A percentile compares a stretch with the other conserved stretches of the same genome.
Evolutionary conservation across 2,797 vertebrate species (phyloP).

Genomic region (Rhinoraja longicauda): DNA sequence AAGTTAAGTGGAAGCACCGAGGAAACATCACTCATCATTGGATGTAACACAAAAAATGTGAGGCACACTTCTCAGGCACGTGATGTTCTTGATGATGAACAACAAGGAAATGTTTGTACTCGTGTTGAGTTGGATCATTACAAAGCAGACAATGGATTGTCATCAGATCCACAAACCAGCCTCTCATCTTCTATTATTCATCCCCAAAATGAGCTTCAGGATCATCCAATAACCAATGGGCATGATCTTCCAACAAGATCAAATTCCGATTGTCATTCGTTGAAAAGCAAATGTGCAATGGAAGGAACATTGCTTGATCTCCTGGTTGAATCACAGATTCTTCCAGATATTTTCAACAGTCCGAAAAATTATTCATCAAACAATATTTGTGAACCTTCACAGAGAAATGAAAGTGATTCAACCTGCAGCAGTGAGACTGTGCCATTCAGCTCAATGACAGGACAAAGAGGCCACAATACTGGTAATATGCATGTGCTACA

Average conservation of each 20-base stretch:
- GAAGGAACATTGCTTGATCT: not conserved
- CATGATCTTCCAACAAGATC: not conserved
- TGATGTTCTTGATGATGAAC: not conserved
- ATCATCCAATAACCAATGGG: not conserved
- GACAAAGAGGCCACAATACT: not conserved
- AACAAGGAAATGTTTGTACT: not conserved
- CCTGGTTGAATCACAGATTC: not conserved
- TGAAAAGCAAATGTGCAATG: not conserved
- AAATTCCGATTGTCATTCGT: not conserved
- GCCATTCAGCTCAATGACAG: not conserved
- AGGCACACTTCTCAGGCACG: no score
- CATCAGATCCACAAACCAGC: not conserved
- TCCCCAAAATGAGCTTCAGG: not conserved
- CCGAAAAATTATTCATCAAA: not conserved
- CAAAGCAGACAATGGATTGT: no score
- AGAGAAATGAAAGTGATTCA: not conserved
- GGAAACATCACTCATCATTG: not conserved
- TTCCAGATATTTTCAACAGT: not conserved
- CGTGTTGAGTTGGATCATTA: not conserved
- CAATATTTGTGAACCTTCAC: not conserved
- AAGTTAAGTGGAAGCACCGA: not conserved
- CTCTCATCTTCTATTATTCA: not conserved
- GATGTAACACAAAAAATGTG: not conserved
- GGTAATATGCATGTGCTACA: not conserved
- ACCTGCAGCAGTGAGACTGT: not conserved